Base-by-base conservation (phyloP, 2,797 vertebrate genomes). In the Poeciliopsis gracilis region DNA sequence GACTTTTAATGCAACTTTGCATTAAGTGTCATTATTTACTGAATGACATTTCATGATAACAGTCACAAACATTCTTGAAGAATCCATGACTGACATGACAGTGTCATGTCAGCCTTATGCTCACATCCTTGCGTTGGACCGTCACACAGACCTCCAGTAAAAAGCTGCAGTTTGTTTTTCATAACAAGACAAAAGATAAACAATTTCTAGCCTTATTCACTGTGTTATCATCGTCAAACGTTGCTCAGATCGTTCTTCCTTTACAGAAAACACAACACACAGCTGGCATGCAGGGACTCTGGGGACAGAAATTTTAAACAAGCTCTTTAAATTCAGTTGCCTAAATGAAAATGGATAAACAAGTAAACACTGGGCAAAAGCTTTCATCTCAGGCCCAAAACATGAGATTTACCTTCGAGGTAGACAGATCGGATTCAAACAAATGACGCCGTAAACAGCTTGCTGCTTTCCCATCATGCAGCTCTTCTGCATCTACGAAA, bases 401-500 rank as follows among this genome's bases (percentile, higher is more conserved):
- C 46, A 61, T 71, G 47, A 83, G 47, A 47, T 75, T 80, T 69
- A 80, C 47, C 46, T 53, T 10, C 41, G 10, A 72, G 57, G 75
- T 66, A 45, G 16, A n/a, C 12, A 47, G 66, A 77, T 81, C 55
- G 70, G 66, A 76, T 75, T 71, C 43, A 73, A 69, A 8, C 75
- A 79, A 84, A 4, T 38, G 57, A 82, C 59, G 76, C 80, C 55
- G 61, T 5, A 2, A 79, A 75, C 71, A 76, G 75, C 69, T 75
- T 66, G 20, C 25, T 43, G 45, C 72, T 45, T 72, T 63, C 74
- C 77, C 77, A 81, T 84, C 76, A 76, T 77, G 86, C 78, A 78
- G 45, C 76, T 84, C 78, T 57, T 84, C 72, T 84, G 47, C 72
- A 77, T 78, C 71, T 73, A 75, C 67, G 30, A 84, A 79, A 87